Conservation (phyloP, 1,140 invertebrate species). For the Penaeus indicus region DNA sequence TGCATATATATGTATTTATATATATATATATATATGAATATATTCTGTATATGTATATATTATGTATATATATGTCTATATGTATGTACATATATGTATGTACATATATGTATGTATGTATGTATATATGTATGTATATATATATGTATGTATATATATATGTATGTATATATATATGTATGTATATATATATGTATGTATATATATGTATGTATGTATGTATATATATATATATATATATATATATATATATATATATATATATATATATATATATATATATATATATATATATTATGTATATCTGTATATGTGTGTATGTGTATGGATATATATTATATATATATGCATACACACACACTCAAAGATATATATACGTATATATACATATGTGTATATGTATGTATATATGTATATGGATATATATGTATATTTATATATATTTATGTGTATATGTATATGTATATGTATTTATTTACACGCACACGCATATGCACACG, state of each 20-base stretch:
- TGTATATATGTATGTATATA: no score
- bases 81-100: no score
- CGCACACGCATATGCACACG: neutral
- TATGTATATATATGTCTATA: neutral
- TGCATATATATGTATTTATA: no score
- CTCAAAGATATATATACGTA: constrained; percentile 1
- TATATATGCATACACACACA: constrained; percentile 28
- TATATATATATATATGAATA: no score
- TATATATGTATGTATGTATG: no score
- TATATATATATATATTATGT: neutral
- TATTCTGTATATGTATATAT: no score
- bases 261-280: neutral
- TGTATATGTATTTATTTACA: constrained; percentile 35
- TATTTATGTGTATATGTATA: constrained; percentile 35
- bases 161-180: no score
- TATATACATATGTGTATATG: constrained; percentile 32
- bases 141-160: no score
- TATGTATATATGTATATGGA: constrained; percentile 24
- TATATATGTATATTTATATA: constrained; percentile 38
- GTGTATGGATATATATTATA: constrained; percentile 23
- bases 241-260: no score
- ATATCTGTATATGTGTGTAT: neutral
- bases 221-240: no score
- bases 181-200: no score
- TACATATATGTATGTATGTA: no score